These are phyloP conservation scores for Boloria selene DNA, from an alignment of 2,888 invertebrate genomes.

Conservation along the genomic window DNA sequence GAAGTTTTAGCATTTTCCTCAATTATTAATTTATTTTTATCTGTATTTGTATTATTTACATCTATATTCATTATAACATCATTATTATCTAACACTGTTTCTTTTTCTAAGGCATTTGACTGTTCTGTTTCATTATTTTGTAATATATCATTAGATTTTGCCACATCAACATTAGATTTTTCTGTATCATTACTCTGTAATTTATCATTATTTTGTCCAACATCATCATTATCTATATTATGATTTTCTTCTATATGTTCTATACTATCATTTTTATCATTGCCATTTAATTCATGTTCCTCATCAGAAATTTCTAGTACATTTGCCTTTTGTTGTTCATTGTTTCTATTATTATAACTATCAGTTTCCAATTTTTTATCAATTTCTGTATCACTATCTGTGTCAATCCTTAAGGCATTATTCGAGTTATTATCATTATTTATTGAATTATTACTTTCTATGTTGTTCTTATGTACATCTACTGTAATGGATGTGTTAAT, in stretches of 20 bases:
- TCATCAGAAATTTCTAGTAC: too few relatives aligned
- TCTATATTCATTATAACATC: conserved; percentile 14
- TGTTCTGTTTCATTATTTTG: too few relatives aligned
- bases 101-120: too few relatives aligned
- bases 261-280: conserved; percentile 10
- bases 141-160: too few relatives aligned
- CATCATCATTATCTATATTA: conserved; percentile 26
- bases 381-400: conserved; percentile 15
- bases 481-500: conserved; percentile 45
- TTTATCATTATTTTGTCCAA: conserved; percentile 12
- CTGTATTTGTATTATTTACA: too few relatives aligned
- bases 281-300: not conserved
- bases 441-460: conserved; percentile 9
- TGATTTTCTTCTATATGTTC: conserved; percentile 1
- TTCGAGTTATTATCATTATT: conserved; percentile 15
- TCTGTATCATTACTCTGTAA: not conserved
- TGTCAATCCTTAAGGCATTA: conserved; percentile 7
- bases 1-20: not conserved
- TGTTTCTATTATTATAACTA: conserved; percentile 18
- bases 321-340: not conserved
- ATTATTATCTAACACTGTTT: not conserved
- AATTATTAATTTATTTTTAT: not conserved
- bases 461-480: conserved; percentile 42
- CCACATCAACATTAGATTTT: not conserved
- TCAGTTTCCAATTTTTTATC: conserved; percentile 24